Evolutionary conservation across 2,113 vertebrate genomes (phyloP).

Genomic region (Anarhynchus alexandrinus): DNA sequence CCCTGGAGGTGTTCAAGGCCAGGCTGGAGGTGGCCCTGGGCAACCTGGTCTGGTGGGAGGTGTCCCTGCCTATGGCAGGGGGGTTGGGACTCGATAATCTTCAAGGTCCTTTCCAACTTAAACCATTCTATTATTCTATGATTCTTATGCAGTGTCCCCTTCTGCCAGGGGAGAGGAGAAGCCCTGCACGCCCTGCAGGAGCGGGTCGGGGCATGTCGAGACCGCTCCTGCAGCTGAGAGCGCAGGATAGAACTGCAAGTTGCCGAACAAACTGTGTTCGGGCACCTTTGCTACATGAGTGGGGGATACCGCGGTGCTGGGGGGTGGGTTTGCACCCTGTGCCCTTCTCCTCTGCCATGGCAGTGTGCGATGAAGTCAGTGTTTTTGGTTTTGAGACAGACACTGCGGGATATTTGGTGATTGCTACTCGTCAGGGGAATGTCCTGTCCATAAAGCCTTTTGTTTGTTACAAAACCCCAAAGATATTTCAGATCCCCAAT

Average conservation of each 20-base stretch:
- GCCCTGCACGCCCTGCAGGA: background rate
- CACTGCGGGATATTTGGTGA: background rate
- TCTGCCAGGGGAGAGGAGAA: background rate
- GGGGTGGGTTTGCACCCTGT: background rate
- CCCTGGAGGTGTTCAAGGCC: too few species aligned
- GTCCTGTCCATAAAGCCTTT: background rate
- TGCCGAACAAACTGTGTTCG: background rate
- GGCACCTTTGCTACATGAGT: fast-evolving
- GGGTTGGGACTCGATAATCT: too few species aligned
- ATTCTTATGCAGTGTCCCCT: too few species aligned
- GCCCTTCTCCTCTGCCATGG: background rate
- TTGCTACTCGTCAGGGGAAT: background rate
- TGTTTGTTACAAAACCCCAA: background rate
- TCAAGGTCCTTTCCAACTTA: too few species aligned
- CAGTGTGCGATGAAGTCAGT: background rate
- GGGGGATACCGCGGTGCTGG: background rate
- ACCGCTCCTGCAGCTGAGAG: too few species aligned
- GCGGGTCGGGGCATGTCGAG: background rate
- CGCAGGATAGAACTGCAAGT: background rate
- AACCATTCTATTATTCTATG: too few species aligned
- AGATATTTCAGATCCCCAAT: background rate
- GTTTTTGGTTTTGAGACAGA: background rate
- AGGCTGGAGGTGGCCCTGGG: too few species aligned
- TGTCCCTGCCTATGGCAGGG: too few species aligned
- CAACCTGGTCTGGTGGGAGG: too few species aligned